These are phyloP conservation scores for Sardinella longiceps DNA, from an alignment of 2,797 vertebrate genomes.

Conservation along the genomic window DNA sequence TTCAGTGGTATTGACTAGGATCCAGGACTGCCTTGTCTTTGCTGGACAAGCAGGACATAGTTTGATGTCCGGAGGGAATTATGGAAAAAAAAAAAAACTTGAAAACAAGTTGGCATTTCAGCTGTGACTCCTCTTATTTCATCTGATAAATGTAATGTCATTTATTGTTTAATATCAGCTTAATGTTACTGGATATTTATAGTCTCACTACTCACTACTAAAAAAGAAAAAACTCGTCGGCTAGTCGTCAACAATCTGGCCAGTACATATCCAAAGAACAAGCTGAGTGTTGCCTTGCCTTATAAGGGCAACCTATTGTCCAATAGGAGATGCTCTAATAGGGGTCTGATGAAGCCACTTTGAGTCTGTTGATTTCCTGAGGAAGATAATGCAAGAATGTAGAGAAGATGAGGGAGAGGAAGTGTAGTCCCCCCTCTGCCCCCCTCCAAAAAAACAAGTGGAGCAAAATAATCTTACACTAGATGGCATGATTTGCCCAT, in stretches of 20 bases:
- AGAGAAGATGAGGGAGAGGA: constrained; percentile 43
- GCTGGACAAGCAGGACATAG: not conserved
- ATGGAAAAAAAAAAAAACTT: too few relatives aligned
- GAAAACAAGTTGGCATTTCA: not conserved
- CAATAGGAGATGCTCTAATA: not conserved
- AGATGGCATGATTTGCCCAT: too few relatives aligned
- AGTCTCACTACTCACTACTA: not conserved
- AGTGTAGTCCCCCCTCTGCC: constrained; percentile 14
- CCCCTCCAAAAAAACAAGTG: not conserved
- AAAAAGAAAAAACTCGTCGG: too few relatives aligned
- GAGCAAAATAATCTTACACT: not conserved
- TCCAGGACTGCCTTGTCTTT: not conserved
- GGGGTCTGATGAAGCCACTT: constrained; percentile 8
- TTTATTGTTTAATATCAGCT: not conserved
- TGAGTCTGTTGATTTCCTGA: constrained; percentile 58
- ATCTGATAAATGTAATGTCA: not conserved
- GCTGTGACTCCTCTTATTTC: not conserved
- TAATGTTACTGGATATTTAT: not conserved
- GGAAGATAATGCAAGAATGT: constrained; percentile 64
- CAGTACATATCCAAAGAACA: not conserved
- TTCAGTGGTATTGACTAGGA: not conserved
- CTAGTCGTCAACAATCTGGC: not conserved
- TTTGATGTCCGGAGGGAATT: not conserved
- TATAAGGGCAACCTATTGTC: constrained; percentile 16
- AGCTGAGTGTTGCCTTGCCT: not conserved